phyloP scores from a whole-genome alignment of 2,888 invertebrate genomes.

The Scotopteryx bipunctaria region DNA sequence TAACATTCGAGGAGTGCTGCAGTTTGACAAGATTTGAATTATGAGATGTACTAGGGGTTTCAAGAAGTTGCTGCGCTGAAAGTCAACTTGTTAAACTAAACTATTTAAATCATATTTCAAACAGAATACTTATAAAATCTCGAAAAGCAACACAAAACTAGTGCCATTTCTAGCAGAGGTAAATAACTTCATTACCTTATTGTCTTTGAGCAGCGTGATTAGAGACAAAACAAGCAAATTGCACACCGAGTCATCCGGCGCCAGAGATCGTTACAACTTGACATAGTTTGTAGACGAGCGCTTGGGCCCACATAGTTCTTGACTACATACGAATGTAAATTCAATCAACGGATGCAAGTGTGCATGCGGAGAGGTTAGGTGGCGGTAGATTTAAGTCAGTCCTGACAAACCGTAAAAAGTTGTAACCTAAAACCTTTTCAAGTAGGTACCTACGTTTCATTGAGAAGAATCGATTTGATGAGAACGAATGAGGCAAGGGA shows the following conservation, averaged over 20 bases:
- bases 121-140: not conserved
- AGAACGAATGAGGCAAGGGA: no score
- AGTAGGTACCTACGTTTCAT: no score
- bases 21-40: no score
- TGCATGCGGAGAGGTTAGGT: not conserved
- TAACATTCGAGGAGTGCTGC: not conserved
- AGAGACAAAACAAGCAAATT: conserved; percentile 34
- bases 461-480: no score
- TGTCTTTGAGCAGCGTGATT: conserved; percentile 33
- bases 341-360: conserved; percentile 11
- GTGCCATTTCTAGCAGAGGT: conserved; percentile 1
- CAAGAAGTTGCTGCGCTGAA: no score
- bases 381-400: not conserved
- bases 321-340: conserved; percentile 6
- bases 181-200: conserved; percentile 27
- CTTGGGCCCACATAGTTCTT: not conserved
- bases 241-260: conserved; percentile 17
- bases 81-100: not conserved
- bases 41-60: not conserved
- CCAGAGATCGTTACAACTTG: conserved; percentile 21
- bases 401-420: no score
- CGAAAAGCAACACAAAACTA: conserved; percentile 9
- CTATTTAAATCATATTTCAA: no score
- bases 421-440: no score
- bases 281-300: conserved; percentile 16